phyloP scores from a whole-genome alignment of 1,140 invertebrate genomes.

The Orius laevigatus region DNA sequence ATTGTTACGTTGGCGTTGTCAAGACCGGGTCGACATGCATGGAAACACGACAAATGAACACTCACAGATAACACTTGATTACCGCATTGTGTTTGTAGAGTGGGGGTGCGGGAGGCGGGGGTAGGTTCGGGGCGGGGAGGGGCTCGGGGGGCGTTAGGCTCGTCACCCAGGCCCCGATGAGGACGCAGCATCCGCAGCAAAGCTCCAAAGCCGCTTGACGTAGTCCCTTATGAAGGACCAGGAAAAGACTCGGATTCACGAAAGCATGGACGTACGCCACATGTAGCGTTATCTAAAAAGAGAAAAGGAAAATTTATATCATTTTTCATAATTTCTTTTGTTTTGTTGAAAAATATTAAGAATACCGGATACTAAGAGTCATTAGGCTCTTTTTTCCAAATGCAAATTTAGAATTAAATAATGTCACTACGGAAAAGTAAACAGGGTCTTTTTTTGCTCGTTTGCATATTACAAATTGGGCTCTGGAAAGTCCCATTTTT shows the following conservation, averaged over 20 bases:
- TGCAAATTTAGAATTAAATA: too few relatives aligned
- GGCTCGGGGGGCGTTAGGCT: constrained; percentile 21
- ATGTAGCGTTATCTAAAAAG: constrained; percentile 60
- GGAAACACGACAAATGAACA: constrained; percentile 26
- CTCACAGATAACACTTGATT: constrained; percentile 53
- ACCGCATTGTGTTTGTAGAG: constrained; percentile 28
- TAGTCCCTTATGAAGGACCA: constrained; percentile 59
- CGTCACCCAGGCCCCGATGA: constrained; percentile 40
- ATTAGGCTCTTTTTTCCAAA: too few relatives aligned
- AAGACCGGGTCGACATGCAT: constrained; percentile 4
- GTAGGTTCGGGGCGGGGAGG: constrained; percentile 28
- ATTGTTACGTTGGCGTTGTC: too few relatives aligned
- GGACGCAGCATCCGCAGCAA: constrained; percentile 52
- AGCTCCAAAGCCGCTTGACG: constrained; percentile 48
- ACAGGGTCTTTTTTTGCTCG: too few relatives aligned
- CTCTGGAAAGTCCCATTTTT: too few relatives aligned
- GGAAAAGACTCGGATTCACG: constrained; percentile 65
- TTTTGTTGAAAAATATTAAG: not conserved
- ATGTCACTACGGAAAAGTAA: too few relatives aligned
- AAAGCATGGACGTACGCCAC: constrained; percentile 76
- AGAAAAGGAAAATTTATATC: not conserved
- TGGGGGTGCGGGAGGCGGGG: constrained; percentile 12
- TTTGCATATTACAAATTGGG: too few relatives aligned
- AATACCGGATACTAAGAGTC: too few relatives aligned
- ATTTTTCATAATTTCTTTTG: not conserved